Evolutionary conservation across 2,888 invertebrate species (phyloP), one percentile per base, ranked within the genome.

Genomic region (Chymomyza amoena): DNA sequence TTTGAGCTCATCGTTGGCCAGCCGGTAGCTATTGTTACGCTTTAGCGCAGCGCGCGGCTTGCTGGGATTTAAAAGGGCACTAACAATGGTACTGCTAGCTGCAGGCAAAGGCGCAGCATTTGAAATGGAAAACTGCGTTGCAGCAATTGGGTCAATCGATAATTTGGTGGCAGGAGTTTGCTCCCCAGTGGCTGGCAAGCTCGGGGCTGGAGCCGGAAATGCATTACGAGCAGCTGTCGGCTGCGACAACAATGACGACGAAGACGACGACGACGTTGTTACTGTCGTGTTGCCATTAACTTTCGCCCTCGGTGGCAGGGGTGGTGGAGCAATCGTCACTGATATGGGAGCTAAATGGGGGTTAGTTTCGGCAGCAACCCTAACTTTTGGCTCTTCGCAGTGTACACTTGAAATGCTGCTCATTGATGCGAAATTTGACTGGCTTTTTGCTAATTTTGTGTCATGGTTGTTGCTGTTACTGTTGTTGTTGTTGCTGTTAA

Each of bases 1-100:
- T 80, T 90, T 89, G 28, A 91, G 77, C 68, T 89, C 90, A 61
- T 90, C 90, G 91, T 96, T 96, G 16, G 97, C 97, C 91, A 96
- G 93, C 77, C 96, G 94, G 90, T 97, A 97, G 92, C 96, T 97
- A 90, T 97, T 96, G 90, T 96, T 96, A 72, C 97, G 95, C 91
- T 96, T 96, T 61, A 96, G 78, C 45, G 89, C 89, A 59, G 84
- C 78, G 59, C 88, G 89, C 54, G 76, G 16, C 69, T 75, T 76
- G 66, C 51, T 51, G 4, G 13, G 13, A 45, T 45, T 45, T 36
- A 36, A 36, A 36, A 9, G 39, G 39, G 28, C 1, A 1, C n/a
- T 62, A n/a, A 50, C 2, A 7, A 13, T 16, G 20, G 13, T 10
- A 7, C 7, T 25, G 64, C n/a, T 50, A 54, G 65, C 68, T 75